Percentiles rank a stretch among this genome's conserved stretches.
Evolutionary conservation across 2,888 invertebrate genomes (phyloP).

Genomic region (Dolomedes plantarius): DNA sequence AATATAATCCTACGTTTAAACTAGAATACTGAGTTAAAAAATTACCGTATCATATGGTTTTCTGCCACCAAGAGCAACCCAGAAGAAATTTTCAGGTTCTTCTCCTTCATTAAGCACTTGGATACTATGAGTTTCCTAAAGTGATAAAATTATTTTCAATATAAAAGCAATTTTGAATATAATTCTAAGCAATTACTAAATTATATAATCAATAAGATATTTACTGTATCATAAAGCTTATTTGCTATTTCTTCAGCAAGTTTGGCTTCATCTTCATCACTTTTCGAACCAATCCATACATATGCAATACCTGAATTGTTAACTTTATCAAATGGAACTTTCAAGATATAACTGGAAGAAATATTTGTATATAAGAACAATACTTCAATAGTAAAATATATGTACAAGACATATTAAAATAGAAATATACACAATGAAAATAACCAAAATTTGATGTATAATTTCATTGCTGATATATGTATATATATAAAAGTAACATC

Average conservation of each 20-base stretch:
- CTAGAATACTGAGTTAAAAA: too few relatives aligned
- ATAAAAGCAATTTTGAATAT: background rate
- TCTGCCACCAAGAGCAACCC: constrained; percentile 95
- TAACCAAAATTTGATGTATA: too few relatives aligned
- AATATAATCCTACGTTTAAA: too few relatives aligned
- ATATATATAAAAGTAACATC: too few relatives aligned
- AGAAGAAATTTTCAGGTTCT: constrained; percentile 98
- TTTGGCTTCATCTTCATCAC: constrained; percentile 89
- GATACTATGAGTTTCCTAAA: constrained; percentile 77
- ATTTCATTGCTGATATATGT: too few relatives aligned
- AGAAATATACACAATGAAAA: too few relatives aligned
- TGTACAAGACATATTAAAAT: too few relatives aligned
- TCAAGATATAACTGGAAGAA: constrained; percentile 87
- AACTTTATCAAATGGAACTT: constrained; percentile 89
- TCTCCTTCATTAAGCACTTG: constrained; percentile 93
- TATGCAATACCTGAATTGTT: constrained; percentile 93
- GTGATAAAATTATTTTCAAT: constrained; percentile 19
- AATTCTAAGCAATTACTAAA: background rate
- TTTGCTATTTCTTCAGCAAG: constrained; percentile 94
- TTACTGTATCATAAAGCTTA: constrained; percentile 91
- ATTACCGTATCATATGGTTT: constrained; percentile 87
- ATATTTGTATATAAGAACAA: constrained; percentile 71
- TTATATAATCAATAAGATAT: constrained; percentile 73
- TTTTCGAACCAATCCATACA: constrained; percentile 93
- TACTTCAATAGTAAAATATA: background rate